Evolutionary conservation across 2,888 invertebrate species (phyloP).

Genomic region (Cataglyphis rosenhaueri): DNA sequence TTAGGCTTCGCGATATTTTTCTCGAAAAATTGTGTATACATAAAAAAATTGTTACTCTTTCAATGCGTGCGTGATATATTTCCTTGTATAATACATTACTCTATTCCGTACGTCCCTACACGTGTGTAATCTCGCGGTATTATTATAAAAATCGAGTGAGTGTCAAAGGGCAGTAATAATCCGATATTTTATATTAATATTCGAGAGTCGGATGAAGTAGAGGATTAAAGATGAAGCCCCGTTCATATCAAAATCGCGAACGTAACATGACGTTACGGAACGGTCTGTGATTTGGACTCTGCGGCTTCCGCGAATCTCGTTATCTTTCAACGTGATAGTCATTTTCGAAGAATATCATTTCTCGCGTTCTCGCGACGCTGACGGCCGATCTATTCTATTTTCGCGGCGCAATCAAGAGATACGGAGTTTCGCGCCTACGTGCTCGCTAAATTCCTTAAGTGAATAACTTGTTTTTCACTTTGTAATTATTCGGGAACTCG

Average conservation of each 20-base stretch:
- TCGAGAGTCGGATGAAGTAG: neutral
- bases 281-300: no score
- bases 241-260: neutral
- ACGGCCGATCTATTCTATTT: conserved; percentile 33
- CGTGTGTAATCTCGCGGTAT: neutral
- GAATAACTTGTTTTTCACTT: conserved; percentile 50
- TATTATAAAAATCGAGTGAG: neutral
- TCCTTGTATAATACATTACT: no score
- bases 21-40: no score
- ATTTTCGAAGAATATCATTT: neutral
- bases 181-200: neutral
- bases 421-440: conserved; percentile 19
- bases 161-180: neutral
- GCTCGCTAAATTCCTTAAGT: conserved; percentile 11
- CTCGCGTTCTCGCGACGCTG: neutral
- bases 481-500: conserved; percentile 56
- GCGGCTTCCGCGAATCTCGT: conserved; percentile 8
- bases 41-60: no score
- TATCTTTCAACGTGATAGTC: neutral
- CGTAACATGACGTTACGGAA: neutral
- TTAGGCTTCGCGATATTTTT: no score
- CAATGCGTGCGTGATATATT: no score
- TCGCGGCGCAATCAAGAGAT: neutral
- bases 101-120: no score
- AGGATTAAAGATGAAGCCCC: neutral